Base-by-base conservation (phyloP, 2,113 vertebrate genomes). In the Indicator maculatus region DNA sequence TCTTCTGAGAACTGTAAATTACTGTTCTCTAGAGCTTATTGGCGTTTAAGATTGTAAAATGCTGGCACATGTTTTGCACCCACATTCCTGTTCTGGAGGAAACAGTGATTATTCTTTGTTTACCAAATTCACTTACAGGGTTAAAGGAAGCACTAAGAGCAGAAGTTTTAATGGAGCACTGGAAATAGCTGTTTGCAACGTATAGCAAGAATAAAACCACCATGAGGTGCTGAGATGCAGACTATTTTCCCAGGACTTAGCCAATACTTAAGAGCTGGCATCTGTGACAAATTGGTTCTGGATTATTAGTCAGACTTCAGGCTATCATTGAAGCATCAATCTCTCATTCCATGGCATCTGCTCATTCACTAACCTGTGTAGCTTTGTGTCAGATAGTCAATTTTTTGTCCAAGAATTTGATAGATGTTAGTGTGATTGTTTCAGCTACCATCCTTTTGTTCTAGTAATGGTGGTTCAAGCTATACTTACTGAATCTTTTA, bases 271-370 rank as follows among this genome's bases (percentile, higher is more conserved):
- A 17, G 77, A 89, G 70, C 13, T 89, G 94, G 78, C 94, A 89
- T 59, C 89, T 90, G 92, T 94, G 92, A 96, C 89, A 94, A 89
- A 94, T 95, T 86, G 89, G 92, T 94, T 96, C 92, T 83, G 93
- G 94, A 86, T 87, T 96, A 96, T 96, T 95, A 95, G 91, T 44
- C 91, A 96, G 92, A 94, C 77, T 86, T 79, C 45, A 64, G 89
- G 94, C 91, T 55, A 70, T 66, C 5, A 3, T 21, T 69, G 84
- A 87, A 33, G 71, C 93, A 96, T 94, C 96, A 87, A 93, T 96
- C 95, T 92, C 80, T 90, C 86, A 89, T 79, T 72, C 86, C 3
- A 2, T 87, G 86, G 86, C 96, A 92, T 45, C 93, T 95, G 91
- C 89, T 94, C 86, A 58, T 83, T 96, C 91, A 88, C 93, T 83